Evolutionary conservation across 2,888 invertebrate species (phyloP).

Genomic region (Tenthredo livida): DNA sequence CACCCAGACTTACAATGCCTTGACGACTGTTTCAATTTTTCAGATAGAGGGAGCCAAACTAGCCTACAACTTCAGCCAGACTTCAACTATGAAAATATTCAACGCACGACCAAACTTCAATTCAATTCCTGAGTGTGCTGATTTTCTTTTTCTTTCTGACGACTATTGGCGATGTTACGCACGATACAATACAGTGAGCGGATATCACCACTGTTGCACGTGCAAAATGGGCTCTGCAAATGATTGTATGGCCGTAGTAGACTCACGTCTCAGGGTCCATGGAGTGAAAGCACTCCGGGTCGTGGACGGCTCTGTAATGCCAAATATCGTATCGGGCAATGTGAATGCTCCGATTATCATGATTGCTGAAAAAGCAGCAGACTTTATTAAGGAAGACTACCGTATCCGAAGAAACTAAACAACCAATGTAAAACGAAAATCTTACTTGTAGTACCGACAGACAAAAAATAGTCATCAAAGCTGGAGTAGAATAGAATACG

Average conservation of each 20-base stretch:
- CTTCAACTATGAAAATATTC: conserved; percentile 82
- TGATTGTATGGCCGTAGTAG: conserved; percentile 84
- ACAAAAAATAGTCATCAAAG: no score
- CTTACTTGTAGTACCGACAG: no score
- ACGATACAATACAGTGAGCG: conserved; percentile 87
- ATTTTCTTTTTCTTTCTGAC: conserved; percentile 83
- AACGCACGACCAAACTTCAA: conserved; percentile 84
- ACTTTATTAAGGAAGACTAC: conserved; percentile 88
- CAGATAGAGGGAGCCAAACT: conserved; percentile 89
- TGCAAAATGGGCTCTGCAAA: conserved; percentile 88
- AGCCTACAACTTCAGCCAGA: conserved; percentile 82
- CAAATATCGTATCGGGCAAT: conserved; percentile 88
- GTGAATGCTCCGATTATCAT: conserved; percentile 91
- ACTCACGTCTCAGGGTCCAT: conserved; percentile 84
- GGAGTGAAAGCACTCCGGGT: conserved; percentile 85
- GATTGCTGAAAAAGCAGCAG: conserved; percentile 91
- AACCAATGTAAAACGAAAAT: no score
- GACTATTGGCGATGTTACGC: conserved; percentile 89
- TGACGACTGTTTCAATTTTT: conserved; percentile 50
- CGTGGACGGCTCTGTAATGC: conserved; percentile 92
- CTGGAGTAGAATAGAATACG: no score
- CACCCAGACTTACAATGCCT: neutral
- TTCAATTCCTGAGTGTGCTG: conserved; percentile 84
- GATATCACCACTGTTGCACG: conserved; percentile 91
- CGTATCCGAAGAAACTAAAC: no score